phyloP scores from a whole-genome alignment of 1,140 invertebrate genomes.

The Proales similis region DNA sequence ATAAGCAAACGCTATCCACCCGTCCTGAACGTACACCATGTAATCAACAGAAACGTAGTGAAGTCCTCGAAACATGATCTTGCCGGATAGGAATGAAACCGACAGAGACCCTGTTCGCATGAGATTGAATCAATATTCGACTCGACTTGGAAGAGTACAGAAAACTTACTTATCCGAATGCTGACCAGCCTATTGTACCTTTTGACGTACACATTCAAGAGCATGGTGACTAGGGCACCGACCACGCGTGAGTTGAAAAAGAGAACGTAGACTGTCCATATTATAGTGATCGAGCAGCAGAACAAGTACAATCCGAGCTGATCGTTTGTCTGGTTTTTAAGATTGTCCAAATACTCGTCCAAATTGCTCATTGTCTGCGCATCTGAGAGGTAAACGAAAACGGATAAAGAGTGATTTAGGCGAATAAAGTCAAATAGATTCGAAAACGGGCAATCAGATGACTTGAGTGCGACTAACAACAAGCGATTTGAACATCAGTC shows the following conservation, averaged over 20 bases:
- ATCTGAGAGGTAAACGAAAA: too few relatives aligned
- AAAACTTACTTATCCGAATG: conserved; percentile 68
- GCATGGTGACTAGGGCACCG: conserved; percentile 77
- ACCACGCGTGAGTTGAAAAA: conserved; percentile 88
- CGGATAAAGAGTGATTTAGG: too few relatives aligned
- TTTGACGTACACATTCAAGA: conserved; percentile 74
- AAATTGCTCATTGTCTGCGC: too few relatives aligned
- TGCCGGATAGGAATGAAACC: conserved; percentile 84
- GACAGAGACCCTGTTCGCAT: conserved; percentile 71
- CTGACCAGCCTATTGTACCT: conserved; percentile 65
- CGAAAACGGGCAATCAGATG: too few relatives aligned
- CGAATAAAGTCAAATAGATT: too few relatives aligned
- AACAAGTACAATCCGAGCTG: conserved; percentile 32
- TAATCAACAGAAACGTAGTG: conserved; percentile 90
- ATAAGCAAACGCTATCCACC: conserved; percentile 92
- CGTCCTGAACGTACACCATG: conserved; percentile 84
- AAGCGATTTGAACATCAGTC: too few relatives aligned
- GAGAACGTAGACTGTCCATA: conserved; percentile 85
- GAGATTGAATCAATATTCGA: conserved; percentile 34
- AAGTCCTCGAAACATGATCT: conserved; percentile 96
- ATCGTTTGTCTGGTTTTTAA: conserved; percentile 34
- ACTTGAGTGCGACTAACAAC: too few relatives aligned
- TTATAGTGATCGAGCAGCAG: conserved; percentile 55
- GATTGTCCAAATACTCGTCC: conserved; percentile 17
- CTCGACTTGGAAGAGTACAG: background rate